Evolutionary conservation across 2,113 vertebrate species (phyloP), one percentile per base, ranked within the genome.

Genomic region (Gasterosteus nipponicus): DNA sequence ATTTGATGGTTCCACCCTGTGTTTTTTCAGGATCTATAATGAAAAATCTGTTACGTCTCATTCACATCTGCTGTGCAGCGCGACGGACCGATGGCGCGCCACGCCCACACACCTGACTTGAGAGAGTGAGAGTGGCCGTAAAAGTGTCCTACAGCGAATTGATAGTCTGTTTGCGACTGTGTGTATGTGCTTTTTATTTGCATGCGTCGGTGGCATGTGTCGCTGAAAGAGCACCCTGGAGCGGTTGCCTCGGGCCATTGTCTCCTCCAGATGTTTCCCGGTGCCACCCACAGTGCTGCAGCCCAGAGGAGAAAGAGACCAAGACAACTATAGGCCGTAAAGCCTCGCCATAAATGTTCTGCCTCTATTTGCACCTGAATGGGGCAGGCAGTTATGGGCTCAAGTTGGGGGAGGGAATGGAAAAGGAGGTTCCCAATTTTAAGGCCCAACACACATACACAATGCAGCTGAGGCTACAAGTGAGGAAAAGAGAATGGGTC

Each of bases 321-420:
- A 56, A 77, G 59, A 64, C 62, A 39, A 38, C 53, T 0, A 33
- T 9, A 46, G 14, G 41, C 33, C 22, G 8, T 86, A 83, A 88
- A 89, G 62, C 67, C 49, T 18, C 74, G 73, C 80, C 62, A 67
- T 89, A 89, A 85, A 89, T 87, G 65, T 81, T 61, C 58, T n/a
- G 46, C 62, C 68, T 7, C n/a, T 31, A 87, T 89, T 91, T 87
- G 86, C 85, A 89, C 84, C 70, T 88, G 87, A 90, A 89, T 76
- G 78, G 79, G 53, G 38, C 63, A 62, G 53, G 63, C 63, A 12
- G 80, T 80, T 46, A 57, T 16, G 26, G 68, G 56, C 73, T 58
- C n/a, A 65, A 76, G 63, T n/a, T 10, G 10, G 42, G 38, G 44
- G 18, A n/a, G 31, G 44, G 46, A 16, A 64, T 7, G 4, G 59